Evolutionary conservation across 2,888 invertebrate genomes (phyloP).

Genomic region (Drosophila melanosoma): DNA sequence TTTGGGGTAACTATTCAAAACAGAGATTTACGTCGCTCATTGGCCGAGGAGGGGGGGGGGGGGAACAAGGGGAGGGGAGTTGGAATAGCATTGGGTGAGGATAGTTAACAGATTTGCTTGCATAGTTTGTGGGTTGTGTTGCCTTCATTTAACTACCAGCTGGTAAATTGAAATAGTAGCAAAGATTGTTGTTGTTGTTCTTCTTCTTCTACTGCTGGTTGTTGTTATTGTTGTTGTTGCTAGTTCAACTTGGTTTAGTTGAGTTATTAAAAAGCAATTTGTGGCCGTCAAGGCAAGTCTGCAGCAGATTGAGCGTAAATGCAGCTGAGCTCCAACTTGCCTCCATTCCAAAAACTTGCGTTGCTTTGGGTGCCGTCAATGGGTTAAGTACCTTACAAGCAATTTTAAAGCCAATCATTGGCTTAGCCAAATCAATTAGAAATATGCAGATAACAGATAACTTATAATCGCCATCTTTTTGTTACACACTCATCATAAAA

Average conservation of each 20-base stretch:
- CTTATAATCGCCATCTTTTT: not conserved
- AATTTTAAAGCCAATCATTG: conserved; percentile 21
- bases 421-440: conserved; percentile 21
- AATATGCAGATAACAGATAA: not conserved
- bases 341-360: conserved; percentile 35
- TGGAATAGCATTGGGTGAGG: conserved; percentile 31
- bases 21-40: conserved; percentile 64
- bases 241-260: conserved; percentile 70
- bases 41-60: conserved; percentile 1
- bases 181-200: conserved; percentile 44
- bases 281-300: conserved; percentile 74
- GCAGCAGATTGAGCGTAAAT: conserved; percentile 75
- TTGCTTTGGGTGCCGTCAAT: conserved; percentile 11
- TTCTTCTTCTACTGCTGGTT: not conserved
- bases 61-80: not conserved
- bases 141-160: conserved; percentile 77
- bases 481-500: not conserved
- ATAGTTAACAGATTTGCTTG: conserved; percentile 68
- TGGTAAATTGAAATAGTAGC: conserved; percentile 62
- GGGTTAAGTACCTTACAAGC: conserved; percentile 23
- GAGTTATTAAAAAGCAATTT: conserved; percentile 80
- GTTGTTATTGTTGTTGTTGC: conserved; percentile 41
- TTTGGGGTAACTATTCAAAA: conserved; percentile 70
- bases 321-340: conserved; percentile 67
- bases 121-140: conserved; percentile 62